Evolutionary conservation across 2,797 vertebrate species (phyloP).

Genomic region (Orientallactaga sibirica): DNA sequence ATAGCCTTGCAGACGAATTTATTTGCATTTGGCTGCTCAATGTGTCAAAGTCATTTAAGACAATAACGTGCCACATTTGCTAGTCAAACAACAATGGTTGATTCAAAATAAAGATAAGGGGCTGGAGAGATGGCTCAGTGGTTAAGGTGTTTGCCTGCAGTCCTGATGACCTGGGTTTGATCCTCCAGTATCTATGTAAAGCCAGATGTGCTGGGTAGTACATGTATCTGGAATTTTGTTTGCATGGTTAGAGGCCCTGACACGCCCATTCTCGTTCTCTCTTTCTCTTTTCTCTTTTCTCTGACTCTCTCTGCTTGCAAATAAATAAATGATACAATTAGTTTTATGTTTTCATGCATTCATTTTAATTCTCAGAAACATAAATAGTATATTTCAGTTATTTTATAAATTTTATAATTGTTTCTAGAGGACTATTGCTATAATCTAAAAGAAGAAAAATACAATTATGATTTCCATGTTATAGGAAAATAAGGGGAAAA

Average conservation of each 20-base stretch:
- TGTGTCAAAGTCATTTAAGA: background rate
- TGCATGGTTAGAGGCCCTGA: too few relatives aligned
- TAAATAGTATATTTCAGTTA: background rate
- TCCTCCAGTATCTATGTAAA: too few relatives aligned
- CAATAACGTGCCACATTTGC: background rate
- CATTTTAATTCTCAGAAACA: slow-evolving; percentile 40
- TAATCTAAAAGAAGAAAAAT: slow-evolving; percentile 18
- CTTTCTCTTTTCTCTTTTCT: too few relatives aligned
- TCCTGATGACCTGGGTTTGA: too few relatives aligned
- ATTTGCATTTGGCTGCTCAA: background rate
- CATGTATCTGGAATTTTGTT: too few relatives aligned
- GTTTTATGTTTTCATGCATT: background rate
- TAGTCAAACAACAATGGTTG: slow-evolving; percentile 22
- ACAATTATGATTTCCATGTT: background rate
- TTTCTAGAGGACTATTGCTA: slow-evolving; percentile 1
- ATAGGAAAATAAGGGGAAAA: background rate
- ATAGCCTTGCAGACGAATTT: slow-evolving; percentile 2
- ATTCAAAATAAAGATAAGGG: background rate
- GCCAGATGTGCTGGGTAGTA: too few relatives aligned
- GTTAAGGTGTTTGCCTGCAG: too few relatives aligned
- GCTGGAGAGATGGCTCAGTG: too few relatives aligned
- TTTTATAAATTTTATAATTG: background rate
- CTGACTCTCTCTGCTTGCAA: too few relatives aligned
- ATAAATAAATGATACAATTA: slow-evolving; percentile 31
- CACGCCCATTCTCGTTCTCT: too few relatives aligned